Evolutionary conservation across 2,797 vertebrate genomes (phyloP), one percentile per base, ranked within the genome.

Genomic region (Micromesistius poutassou): DNA sequence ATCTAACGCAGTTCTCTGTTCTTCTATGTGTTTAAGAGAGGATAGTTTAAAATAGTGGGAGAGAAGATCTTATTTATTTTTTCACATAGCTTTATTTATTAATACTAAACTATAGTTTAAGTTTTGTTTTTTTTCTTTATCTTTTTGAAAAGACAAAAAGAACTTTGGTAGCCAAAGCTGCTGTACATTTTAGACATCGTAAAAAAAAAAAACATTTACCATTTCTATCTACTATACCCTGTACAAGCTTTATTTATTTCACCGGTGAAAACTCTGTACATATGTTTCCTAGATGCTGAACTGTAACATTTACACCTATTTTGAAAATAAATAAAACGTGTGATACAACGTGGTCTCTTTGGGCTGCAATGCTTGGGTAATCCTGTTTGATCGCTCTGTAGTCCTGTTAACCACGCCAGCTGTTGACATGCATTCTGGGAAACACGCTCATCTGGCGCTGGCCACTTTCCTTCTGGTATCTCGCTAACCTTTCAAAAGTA

Each of bases 21-120:
- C 82, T 91, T 91, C 82, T 88, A 85, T 79, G 87, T 93, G 87
- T 92, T 91, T 87, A 93, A 89, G 83, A 80, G 76, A 86, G 55
- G 42, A 84, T 93, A 93, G 91, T 88, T 89, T 84, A 93, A 90
- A 92, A 87, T 89, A 92, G 91, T 91, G 92, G 91, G 90, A 89
- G 88, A 91, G 91, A 94, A 90, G 91, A 92, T 87, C 91, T 92
- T 95, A 95, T 95, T 95, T 95, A 95, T 95, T 95, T 95, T 95
- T 95, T 94, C 94, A 94, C 92, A 92, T 94, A 94, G 92, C 87
- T 93, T 94, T 95, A 95, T 95, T 95, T 95, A 95, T 95, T 95
- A 93, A 88, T 94, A 94, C 91, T 92, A 90, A 93, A 92, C 87
- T 88, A 84, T 93, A 93, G 91, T 90, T 92, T 90, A 80, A 89